Evolutionary conservation across 2,113 vertebrate genomes (phyloP).

Genomic region (Sebastes fasciatus): DNA sequence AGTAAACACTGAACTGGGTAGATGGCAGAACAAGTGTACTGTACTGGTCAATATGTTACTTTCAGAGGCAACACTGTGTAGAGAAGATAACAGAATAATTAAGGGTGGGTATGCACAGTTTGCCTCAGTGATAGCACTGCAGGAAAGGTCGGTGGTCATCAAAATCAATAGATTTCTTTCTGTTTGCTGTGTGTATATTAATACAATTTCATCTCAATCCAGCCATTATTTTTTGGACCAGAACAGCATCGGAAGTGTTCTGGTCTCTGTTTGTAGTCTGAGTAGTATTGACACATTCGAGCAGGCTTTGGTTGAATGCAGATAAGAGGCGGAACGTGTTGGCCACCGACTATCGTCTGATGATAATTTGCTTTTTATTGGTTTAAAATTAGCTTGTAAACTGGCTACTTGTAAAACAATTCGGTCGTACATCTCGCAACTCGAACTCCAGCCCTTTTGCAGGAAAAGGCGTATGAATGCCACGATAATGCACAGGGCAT

Average conservation of each 20-base stretch:
- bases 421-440: too few species aligned
- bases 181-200: slow-evolving; percentile 7
- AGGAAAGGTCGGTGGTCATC: slow-evolving; percentile 10
- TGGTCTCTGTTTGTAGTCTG: too few species aligned
- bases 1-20: slow-evolving; percentile 1
- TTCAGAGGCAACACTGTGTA: neutral
- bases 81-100: slow-evolving; percentile 20
- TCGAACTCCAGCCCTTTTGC: too few species aligned
- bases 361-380: too few species aligned
- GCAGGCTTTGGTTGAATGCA: too few species aligned
- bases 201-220: neutral
- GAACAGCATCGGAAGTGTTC: neutral
- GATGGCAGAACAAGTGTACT: slow-evolving; percentile 15
- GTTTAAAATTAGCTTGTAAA: too few species aligned
- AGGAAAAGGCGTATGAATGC: too few species aligned
- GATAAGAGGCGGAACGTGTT: too few species aligned
- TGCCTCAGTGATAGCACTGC: neutral
- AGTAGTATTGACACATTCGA: too few species aligned
- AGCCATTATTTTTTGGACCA: neutral
- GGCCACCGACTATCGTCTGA: too few species aligned
- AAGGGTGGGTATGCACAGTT: neutral
- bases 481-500: too few species aligned
- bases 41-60: slow-evolving; percentile 1
- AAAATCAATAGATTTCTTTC: slow-evolving; percentile 16
- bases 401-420: too few species aligned